Conservation (phyloP, 2,113 vertebrate species). For the Leuciscus idus region DNA sequence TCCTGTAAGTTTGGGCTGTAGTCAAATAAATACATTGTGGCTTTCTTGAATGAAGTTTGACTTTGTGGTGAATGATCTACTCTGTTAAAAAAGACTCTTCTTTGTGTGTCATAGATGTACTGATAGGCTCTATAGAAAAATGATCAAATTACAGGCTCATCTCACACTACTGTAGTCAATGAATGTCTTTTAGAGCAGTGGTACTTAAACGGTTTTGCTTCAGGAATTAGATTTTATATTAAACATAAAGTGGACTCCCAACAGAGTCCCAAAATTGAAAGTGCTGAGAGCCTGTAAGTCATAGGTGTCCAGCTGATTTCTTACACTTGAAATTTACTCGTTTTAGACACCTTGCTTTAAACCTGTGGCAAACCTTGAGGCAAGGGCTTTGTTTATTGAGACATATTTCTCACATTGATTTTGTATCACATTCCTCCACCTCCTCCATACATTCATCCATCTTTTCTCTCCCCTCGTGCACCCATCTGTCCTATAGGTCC, state of each 20-base stretch:
- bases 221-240: not conserved
- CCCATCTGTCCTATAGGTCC: not conserved
- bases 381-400: not conserved
- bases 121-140: not conserved
- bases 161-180: not conserved
- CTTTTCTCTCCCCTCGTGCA: not conserved
- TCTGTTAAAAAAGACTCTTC: not conserved
- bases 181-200: not conserved
- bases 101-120: slow-evolving; percentile 2
- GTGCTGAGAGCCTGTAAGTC: not conserved
- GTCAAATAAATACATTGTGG: not conserved
- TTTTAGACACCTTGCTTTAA: not conserved
- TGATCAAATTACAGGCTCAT: slow-evolving; percentile 9
- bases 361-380: not conserved
- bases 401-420: not conserved
- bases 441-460: not conserved
- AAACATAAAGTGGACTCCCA: not conserved
- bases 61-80: slow-evolving; percentile 3
- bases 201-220: not conserved
- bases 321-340: not conserved
- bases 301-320: not conserved
- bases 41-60: slow-evolving; percentile 4
- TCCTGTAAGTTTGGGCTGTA: too few species aligned
- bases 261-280: not conserved
- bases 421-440: not conserved